Evolutionary conservation across 2,797 vertebrate species (phyloP), one percentile per base, ranked within the genome.

Genomic region (Enteromius anoplus): DNA sequence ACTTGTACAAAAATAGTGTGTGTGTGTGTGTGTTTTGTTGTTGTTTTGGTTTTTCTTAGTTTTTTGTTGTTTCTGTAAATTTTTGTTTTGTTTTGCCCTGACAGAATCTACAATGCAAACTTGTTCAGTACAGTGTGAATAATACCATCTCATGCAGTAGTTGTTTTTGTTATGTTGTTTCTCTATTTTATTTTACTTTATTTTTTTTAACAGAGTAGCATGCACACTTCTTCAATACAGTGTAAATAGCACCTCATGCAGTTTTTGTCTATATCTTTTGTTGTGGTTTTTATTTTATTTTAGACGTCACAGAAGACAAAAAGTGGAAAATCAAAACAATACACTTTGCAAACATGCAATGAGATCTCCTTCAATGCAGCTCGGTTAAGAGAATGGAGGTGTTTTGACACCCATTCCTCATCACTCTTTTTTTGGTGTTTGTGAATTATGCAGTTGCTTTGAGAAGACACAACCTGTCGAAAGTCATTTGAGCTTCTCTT

Each of bases 401-500:
- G 71, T 75, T 49, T 75, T 55, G 71, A 82, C 80, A 58, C 42
- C 4, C 32, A 23, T 53, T 82, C 15, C 32, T 29, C 53, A 62
- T 85, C 76, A 53, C 64, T 14, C 12, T 81, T 71, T 79, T 62
- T 66, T 53, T 60, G 14, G 34, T 40, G 64, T 65, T 81, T 45
- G 66, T 69, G 79, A 73, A 87, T 88, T 79, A 85, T 80, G 70
- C 81, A 75, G 62, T 75, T 68, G n/a, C 71, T 75, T 26, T 10
- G 62, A 34, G 81, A 75, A 82, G 34, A 68, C 49, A 75, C 60
- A 29, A 82, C 23, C 81, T 82, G 26, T 70, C 77, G 60, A 45
- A 65, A 21, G 32, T 45, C 55, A 69, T 66, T 70, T 75, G 84
- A 79, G 80, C 80, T 64, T 45, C 65, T 37, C 26, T 26, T 75